Percentiles rank a stretch among this genome's conserved stretches.
These are phyloP conservation scores for Bombus confusus DNA, from an alignment of 1,140 invertebrate genomes.

Conservation along the genomic window DNA sequence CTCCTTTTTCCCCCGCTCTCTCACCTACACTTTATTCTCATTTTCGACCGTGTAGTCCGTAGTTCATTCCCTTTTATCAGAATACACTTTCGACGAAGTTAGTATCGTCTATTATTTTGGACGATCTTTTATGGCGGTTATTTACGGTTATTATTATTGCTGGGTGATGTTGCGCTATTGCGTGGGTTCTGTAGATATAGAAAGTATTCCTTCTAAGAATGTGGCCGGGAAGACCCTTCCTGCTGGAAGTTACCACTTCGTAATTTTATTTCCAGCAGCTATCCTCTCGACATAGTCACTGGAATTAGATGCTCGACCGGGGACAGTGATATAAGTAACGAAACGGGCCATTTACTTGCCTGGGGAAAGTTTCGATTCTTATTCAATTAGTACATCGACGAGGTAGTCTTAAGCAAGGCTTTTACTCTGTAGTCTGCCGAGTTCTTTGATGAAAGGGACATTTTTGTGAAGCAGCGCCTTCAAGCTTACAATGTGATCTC, in stretches of 20 bases:
- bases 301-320: slow-evolving; percentile 31
- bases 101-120: slow-evolving; percentile 60
- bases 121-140: slow-evolving; percentile 71
- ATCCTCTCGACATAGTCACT: neutral
- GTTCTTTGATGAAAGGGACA: neutral
- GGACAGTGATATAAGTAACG: slow-evolving; percentile 3
- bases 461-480: neutral
- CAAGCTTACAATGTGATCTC: neutral
- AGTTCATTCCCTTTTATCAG: slow-evolving; percentile 47
- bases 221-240: neutral
- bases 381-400: slow-evolving; percentile 9
- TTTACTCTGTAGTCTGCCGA: neutral
- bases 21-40: slow-evolving; percentile 38
- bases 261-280: slow-evolving; percentile 28
- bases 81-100: slow-evolving; percentile 65
- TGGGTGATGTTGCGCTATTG: slow-evolving; percentile 45
- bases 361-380: slow-evolving; percentile 34
- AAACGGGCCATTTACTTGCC: neutral
- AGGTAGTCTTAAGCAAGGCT: neutral
- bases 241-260: slow-evolving; percentile 38
- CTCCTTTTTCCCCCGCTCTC: neutral
- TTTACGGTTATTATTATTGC: slow-evolving; percentile 74
- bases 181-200: slow-evolving; percentile 50
- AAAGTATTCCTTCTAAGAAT: slow-evolving; percentile 39
- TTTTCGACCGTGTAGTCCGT: slow-evolving; percentile 14